phyloP scores from a whole-genome alignment of 2,888 invertebrate species.

The Sarcophaga subvicina region DNA sequence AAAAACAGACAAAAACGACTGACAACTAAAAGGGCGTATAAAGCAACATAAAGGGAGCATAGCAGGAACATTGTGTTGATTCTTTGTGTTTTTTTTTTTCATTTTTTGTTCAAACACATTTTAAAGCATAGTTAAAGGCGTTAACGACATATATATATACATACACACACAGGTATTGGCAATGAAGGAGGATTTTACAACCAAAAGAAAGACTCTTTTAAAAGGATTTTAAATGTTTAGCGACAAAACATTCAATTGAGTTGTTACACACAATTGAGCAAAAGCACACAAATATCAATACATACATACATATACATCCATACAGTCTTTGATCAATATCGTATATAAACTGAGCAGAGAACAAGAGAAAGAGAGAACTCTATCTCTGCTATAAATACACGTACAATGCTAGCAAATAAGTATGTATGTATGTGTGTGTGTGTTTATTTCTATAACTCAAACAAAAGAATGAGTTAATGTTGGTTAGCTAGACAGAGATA shows the following conservation, averaged over 20 bases:
- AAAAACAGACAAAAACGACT: background rate
- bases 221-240: slow-evolving; percentile 24
- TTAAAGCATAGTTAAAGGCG: slow-evolving; percentile 63
- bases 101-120: background rate
- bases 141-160: slow-evolving; percentile 30
- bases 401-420: no score
- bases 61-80: background rate
- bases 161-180: slow-evolving; percentile 35
- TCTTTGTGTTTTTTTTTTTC: background rate
- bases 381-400: background rate
- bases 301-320: background rate
- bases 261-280: slow-evolving; percentile 66
- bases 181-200: slow-evolving; percentile 42
- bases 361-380: background rate
- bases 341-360: no score
- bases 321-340: background rate
- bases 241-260: slow-evolving; percentile 68
- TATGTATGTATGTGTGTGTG: background rate
- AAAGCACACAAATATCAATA: background rate
- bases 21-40: background rate
- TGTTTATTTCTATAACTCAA: background rate
- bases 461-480: background rate
- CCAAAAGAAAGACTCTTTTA: slow-evolving; percentile 50
- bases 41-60: background rate
- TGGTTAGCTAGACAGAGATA: background rate